Base-by-base conservation (phyloP, 2,888 invertebrate species). In the Lycocerus yunnanus region DNA sequence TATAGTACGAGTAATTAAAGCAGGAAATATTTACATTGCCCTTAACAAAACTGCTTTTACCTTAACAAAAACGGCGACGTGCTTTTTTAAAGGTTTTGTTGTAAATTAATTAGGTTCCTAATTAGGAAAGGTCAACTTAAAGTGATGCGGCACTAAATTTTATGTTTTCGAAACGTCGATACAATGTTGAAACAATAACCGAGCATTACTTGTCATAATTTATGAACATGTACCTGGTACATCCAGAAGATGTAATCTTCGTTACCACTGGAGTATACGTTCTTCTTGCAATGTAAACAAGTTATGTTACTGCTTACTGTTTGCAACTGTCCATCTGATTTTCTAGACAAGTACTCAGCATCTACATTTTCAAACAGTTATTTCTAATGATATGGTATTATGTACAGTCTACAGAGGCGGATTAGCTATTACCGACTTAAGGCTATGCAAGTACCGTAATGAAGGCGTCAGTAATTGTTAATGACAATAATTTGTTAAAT, bases 241-340 rank as follows among this genome's bases (percentile, higher is more conserved):
- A 61, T 24, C 15, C 58, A 14, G 72, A 43, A 43, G 43, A 72
- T 72, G 43, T 10, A 60, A 72, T 72, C 72, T 72, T 15, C 20
- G 15, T 43, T 58, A 68, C 61, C 61, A 63, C 58, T 21, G 68
- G 63, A 68, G 20, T 72, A 18, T 63, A 72, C 27, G 72, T 68
- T 43, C 72, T 27, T 43, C 72, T 27, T 60, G 21, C 68, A 63
- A 72, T 72, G 72, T 72, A 72, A 72, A 72, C 72, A 72, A 72
- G 68, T 68, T 68, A 72, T 72, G 72, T 72, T 68, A 15, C 58
- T 68, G 68, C 58, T 72, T 21, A 63, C 72, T 61, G 68, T 61
- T 72, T 43, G 58, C 58, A 72, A 68, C 58, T 68, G 68, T 72
- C 68, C 72, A 63, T 60, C 59, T 63, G 68, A 58, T 68, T 58